Evolutionary conservation across 1,140 invertebrate genomes (phyloP), one percentile per base, ranked within the genome.

Genomic region (Trypoxylus dichotomus): DNA sequence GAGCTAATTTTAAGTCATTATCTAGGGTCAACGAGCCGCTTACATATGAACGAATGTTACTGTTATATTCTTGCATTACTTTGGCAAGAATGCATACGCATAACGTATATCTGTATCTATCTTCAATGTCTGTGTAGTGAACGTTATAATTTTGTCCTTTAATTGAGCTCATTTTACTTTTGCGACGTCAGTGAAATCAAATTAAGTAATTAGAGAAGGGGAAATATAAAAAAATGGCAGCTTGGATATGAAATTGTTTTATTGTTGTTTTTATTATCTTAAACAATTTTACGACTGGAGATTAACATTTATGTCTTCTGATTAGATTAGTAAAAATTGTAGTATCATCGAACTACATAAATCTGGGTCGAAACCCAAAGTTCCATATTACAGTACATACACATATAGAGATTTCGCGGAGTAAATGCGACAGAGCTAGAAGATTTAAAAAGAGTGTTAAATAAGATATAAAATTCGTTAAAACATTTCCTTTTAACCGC

Each of bases 11-110:
- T 77, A 76, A 83, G 79, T 75, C 75, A 77, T 76, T 78, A 81
- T 79, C 77, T 74, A 47, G 75, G 79, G 79, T 81, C 78, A 77
- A 81, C 77, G 79, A 81, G 80, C 79, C 78, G 79, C 79, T 81
- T 74, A 41, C 72, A 43, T 29, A 37, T 43, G 27, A 41, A 41
- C 21, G n/a, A 13, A 13, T 32, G 21, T 24, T 54, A 15, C 47
- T 6, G 13, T 68, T 24, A 68, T 68, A 68, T 68, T 68, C 60
- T 68, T 21, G 58, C 58, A 19, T 63, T 68, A 3, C 27, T 15
- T 24, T 19, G 60, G 19, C 21, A 13, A 8, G 19, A 21, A 68
- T 24, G 60, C 27, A 29, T 25, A 24, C 24, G 24, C 24, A 29
- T 24, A 24, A 24, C 27, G 10, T 13, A 7, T 68, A 63, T 25